Conservation (phyloP, 2,113 vertebrate genomes). For the Canis aureus region DNA sequence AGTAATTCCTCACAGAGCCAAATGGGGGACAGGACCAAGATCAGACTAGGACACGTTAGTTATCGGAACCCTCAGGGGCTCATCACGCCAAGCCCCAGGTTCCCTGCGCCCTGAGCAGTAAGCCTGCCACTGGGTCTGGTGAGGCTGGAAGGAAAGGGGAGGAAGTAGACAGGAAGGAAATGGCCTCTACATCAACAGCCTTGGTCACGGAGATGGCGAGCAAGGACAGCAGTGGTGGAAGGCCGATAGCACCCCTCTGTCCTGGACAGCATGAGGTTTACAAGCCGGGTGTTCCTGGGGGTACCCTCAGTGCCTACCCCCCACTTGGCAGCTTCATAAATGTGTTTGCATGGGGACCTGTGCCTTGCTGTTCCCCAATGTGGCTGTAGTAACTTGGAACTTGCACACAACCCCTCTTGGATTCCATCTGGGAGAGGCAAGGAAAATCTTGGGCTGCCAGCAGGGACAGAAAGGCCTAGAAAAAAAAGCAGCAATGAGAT, state of each 20-base stretch:
- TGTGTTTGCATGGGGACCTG: not conserved
- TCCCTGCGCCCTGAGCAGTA: not conserved
- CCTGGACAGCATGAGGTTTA: fast-evolving
- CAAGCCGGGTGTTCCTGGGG: fast-evolving
- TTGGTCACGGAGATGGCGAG: not conserved
- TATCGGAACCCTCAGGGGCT: not conserved
- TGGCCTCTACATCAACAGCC: not conserved
- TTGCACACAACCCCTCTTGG: not conserved
- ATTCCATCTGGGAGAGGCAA: not conserved
- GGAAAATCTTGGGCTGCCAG: not conserved
- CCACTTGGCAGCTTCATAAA: not conserved
- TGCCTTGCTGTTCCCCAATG: not conserved
- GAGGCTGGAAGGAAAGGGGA: not conserved
- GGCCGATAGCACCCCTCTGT: not conserved
- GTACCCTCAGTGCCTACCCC: too few species aligned
- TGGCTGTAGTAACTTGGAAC: not conserved
- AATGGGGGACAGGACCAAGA: not conserved
- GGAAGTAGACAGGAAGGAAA: not conserved
- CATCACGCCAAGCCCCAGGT: not conserved
- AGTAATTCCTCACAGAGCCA: not conserved
- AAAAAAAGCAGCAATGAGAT: not conserved
- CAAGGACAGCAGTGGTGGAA: not conserved
- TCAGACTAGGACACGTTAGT: not conserved
- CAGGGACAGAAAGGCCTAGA: not conserved
- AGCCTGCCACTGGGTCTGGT: not conserved